phyloP scores from a whole-genome alignment of 2,888 invertebrate species.

The Nycteola revayana region DNA sequence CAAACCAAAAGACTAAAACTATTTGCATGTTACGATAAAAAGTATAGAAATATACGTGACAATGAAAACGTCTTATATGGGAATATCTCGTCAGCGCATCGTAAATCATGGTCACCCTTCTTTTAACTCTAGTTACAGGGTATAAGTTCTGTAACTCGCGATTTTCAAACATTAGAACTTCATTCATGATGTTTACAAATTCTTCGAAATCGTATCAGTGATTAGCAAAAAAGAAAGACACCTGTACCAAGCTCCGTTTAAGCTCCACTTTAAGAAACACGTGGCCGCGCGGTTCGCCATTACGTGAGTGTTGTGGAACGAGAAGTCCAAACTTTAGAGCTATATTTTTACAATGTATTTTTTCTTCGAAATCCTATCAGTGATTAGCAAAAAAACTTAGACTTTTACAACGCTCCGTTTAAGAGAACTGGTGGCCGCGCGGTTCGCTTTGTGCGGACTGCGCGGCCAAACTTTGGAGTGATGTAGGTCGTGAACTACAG shows the following conservation, averaged over 20 bases:
- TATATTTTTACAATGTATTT: constrained; percentile 2
- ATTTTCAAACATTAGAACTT: background rate
- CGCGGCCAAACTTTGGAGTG: constrained; percentile 4
- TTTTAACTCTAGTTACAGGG: background rate
- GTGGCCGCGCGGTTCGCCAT: constrained; percentile 11
- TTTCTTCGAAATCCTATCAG: constrained; percentile 5
- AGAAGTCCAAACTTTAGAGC: constrained; percentile 11
- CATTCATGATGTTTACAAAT: background rate
- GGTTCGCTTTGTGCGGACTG: constrained; percentile 4
- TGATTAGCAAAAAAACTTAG: constrained; percentile 4
- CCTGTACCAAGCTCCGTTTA: constrained; percentile 11
- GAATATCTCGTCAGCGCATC: constrained; percentile 1
- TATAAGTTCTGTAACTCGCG: background rate
- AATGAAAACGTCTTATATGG: constrained; percentile 9
- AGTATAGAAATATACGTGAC: constrained; percentile 12
- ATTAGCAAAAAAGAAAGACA: constrained; percentile 10
- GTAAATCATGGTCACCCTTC: background rate
- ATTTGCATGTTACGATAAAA: constrained; percentile 13
- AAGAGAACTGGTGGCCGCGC: constrained; percentile 3
- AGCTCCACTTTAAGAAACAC: constrained; percentile 9
- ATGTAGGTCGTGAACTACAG: constrained; percentile 4
- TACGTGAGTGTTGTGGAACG: constrained; percentile 11
- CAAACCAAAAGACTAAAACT: constrained; percentile 13
- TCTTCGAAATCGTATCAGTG: constrained; percentile 6
- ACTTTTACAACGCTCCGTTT: constrained; percentile 4